Base-by-base conservation (phyloP, 2,113 vertebrate genomes). In the Stegostoma tigrinum region DNA sequence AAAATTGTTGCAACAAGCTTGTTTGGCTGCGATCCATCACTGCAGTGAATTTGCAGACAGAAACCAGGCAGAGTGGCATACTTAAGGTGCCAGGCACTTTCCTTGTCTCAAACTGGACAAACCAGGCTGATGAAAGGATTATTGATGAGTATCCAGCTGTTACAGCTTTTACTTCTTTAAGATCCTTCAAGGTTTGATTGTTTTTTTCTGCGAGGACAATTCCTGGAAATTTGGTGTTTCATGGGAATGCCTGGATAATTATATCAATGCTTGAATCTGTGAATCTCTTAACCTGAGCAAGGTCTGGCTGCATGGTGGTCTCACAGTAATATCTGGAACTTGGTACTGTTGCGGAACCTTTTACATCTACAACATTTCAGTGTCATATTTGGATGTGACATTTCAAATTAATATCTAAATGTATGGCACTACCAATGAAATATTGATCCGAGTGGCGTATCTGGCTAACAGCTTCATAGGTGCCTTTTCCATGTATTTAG, bases 11-110 rank as follows among this genome's bases (percentile, higher is more conserved):
- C 96, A 95, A 27, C 85, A 95, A 30, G 52, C 68, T 0, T 8
- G 80, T 66, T 80, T 96, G 96, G 96, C 94, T 95, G 96, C 42
- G 48, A 96, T 96, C 96, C 95, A 97, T 61, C 96, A 96, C 95
- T 96, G 95, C 96, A 96, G 96, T 38, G 55, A 95, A 42, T 96
- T 96, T 72, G 96, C 96, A 96, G 96, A 96, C 61, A 96, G 94
- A 0, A 30, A 10, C 48, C 48, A 2, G 48, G 48, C 21, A 3
- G 48, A 10, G 8, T 55, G 48, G 24, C 8, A 89, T 89, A 15
- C 23, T 52, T 55, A 52, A 52, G 27, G 24, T 52, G 21, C 30
- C 48, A 30, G 48, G 45, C 45, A 89, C 2, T 52, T 89, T 24
- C 2, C 8, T 3, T 30, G 30, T 55, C 48, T 89, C 2, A 45